These are phyloP conservation scores for Chelonus insularis DNA, from an alignment of 1,140 invertebrate genomes.

Conservation along the genomic window DNA sequence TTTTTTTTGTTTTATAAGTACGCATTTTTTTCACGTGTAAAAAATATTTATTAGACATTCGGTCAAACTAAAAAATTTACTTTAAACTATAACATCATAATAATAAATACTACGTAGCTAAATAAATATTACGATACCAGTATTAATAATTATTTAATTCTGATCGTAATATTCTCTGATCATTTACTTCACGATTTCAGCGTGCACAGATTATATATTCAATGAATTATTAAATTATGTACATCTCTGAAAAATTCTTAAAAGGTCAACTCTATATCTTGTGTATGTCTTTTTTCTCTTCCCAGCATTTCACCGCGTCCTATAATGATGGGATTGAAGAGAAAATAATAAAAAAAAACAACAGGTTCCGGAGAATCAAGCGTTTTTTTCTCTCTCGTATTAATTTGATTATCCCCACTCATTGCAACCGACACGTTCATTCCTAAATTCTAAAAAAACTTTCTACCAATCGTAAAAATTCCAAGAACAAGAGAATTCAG, in stretches of 20 bases:
- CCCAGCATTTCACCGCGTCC: slow-evolving; percentile 15
- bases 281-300: slow-evolving; percentile 13
- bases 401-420: slow-evolving; percentile 37
- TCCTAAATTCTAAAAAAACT: slow-evolving; percentile 27
- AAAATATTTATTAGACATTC: slow-evolving; percentile 52
- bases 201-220: slow-evolving; percentile 42
- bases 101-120: slow-evolving; percentile 56
- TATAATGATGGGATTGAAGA: slow-evolving; percentile 15
- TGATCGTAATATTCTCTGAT: slow-evolving; percentile 36
- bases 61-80: slow-evolving; percentile 39
- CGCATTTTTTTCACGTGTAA: slow-evolving; percentile 35
- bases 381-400: not conserved
- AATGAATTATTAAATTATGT: slow-evolving; percentile 46
- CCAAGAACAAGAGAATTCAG: not conserved
- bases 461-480: not conserved
- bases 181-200: slow-evolving; percentile 36
- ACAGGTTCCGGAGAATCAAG: slow-evolving; percentile 10
- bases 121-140: slow-evolving; percentile 43
- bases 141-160: slow-evolving; percentile 39
- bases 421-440: slow-evolving; percentile 46
- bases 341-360: slow-evolving; percentile 25
- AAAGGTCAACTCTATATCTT: slow-evolving; percentile 7
- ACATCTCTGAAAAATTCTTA: slow-evolving; percentile 49
- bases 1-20: slow-evolving; percentile 23
- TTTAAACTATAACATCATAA: slow-evolving; percentile 41